phyloP scores from a whole-genome alignment of 2,113 vertebrate genomes.

The Anoplopoma fimbria region DNA sequence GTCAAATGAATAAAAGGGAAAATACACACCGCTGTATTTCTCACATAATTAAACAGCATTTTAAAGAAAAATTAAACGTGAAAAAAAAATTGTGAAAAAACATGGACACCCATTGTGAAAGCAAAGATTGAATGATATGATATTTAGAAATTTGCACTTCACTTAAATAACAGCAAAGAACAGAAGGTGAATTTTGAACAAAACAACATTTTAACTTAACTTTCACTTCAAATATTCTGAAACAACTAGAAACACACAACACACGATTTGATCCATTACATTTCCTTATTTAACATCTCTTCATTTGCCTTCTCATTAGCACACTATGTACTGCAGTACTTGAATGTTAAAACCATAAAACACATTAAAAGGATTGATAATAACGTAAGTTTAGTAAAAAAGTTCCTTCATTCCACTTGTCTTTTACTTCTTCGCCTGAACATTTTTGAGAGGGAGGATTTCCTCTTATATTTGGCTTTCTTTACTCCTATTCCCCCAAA shows the following conservation, averaged over 20 bases:
- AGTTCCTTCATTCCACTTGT: slow-evolving; percentile 68
- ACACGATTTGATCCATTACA: neutral
- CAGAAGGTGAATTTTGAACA: neutral
- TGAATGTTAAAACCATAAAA: slow-evolving; percentile 27
- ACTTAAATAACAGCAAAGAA: slow-evolving; percentile 1
- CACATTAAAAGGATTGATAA: neutral
- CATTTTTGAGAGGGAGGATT: slow-evolving; percentile 82
- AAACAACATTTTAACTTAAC: neutral
- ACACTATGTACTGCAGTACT: neutral
- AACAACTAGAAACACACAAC: neutral
- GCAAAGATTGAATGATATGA: neutral
- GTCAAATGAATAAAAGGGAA: neutral
- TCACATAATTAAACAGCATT: neutral
- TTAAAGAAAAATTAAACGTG: neutral
- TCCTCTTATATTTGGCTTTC: slow-evolving; percentile 79
- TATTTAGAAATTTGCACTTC: neutral
- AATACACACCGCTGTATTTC: neutral
- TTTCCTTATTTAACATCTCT: neutral
- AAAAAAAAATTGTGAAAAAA: neutral
- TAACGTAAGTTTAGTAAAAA: slow-evolving; percentile 8
- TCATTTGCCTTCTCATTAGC: neutral
- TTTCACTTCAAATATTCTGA: slow-evolving; percentile 11
- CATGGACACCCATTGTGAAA: neutral
- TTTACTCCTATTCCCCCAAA: slow-evolving; percentile 72
- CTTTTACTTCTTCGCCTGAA: slow-evolving; percentile 83